Evolutionary conservation across 2,113 vertebrate species (phyloP), one percentile per base, ranked within the genome.

Genomic region (Rhea americana): DNA sequence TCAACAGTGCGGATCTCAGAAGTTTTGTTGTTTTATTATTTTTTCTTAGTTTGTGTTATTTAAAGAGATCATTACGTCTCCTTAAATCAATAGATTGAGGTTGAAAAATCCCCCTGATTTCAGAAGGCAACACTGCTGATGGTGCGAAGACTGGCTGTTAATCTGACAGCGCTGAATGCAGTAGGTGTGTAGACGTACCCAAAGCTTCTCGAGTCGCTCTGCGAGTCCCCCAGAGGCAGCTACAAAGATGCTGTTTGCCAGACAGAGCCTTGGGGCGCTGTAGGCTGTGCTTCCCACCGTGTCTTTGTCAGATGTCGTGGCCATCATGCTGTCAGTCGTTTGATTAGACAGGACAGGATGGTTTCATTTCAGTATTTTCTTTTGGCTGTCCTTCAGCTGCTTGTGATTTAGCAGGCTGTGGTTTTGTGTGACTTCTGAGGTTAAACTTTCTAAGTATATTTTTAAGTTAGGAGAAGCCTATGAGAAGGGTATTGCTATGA

Each of bases 231-330:
- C 55, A 30, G 50, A 15, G 47, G 48, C 55, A 37, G 80, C 13
- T 70, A 16, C 37, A 7, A 16, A 86, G 76, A 22, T 91, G 41
- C 79, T 45, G 7, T 47, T 81, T 88, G 82, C 59, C 85, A 83
- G 28, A 7, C 47, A 67, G 74, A 87, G 65, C 80, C 70, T 58
- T 2, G 2, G 75, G 43, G 41, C 20, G 1, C 68, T 53, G 74
- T 75, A 16, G 83, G 68, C 82, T 91, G 41, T 67, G 41, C 41
- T 62, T 63, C 76, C 43, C 24, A n/a, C 10, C 30, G 35, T 67
- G 81, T 32, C 84, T 89, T 82, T 74, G 71, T 82, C 82, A 75
- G 82, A 24, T 74, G 67, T 71, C 37, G 53, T 94, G 28, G 35
- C 72, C 70, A 28, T 81, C 73, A 39, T 1, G 0, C 62, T 89